Base-by-base conservation (phyloP, 2,797 vertebrate species). In the Loris lydekkerianus region DNA sequence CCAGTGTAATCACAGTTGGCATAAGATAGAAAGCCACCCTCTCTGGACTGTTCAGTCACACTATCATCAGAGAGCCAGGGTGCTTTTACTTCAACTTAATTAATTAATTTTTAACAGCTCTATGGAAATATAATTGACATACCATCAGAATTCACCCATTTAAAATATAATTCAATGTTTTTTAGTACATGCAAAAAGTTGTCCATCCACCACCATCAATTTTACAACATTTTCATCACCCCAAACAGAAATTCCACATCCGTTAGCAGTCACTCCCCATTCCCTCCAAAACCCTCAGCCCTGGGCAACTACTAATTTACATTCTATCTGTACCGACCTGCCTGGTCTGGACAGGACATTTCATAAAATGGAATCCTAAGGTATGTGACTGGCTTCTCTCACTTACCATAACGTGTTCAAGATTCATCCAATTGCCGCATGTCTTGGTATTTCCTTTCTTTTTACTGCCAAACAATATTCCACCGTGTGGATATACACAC, bases 101-200 rank as follows among this genome's bases (percentile, higher is more conserved):
- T 91, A 90, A 90, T 93, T 91, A 83, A 89, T 80, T 70, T 60
- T 70, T 43, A 85, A 78, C 81, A 95, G 95, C 76, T 95, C 89
- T 91, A 91, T 89, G 53, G 89, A 96, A 91, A 93, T 89, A 86
- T 78, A 94, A 97, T 89, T 96, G 93, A 91, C 10, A 89, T 70
- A 25, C 72, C 93, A 94, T 75, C 77, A 86, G 73, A 88, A 90
- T 76, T 92, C 78, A 49, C 88, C 83, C 88, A 80, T 29, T 88
- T 92, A 96, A 94, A 91, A 78, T 61, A 65, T 43, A 93, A 93
- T 65, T 87, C 82, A 37, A 7, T 58, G 86, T 58, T 60, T 80
- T 96, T 75, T 49, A 69, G 73, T 63, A 7, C 84, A 91, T 82
- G 80, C 73, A 29, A 76, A 95, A 78, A 75, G 34, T n/a, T 65